Evolutionary conservation across 2,797 vertebrate species (phyloP).

Genomic region (Phrynocephalus guinanensis): DNA sequence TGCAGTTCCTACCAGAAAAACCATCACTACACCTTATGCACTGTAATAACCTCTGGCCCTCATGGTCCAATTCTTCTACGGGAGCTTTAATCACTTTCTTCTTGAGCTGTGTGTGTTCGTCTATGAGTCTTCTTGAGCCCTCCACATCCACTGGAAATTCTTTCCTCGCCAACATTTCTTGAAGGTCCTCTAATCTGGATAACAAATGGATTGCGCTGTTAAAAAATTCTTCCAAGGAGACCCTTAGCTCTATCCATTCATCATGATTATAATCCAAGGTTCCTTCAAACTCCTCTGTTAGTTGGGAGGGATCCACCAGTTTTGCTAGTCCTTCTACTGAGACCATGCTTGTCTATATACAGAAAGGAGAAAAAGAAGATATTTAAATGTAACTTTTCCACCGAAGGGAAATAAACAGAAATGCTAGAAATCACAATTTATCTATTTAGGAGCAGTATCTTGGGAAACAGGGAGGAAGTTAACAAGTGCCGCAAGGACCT

Average conservation of each 20-base stretch:
- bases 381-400: slow-evolving; percentile 37
- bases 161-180: slow-evolving; percentile 94
- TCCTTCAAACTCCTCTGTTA: slow-evolving; percentile 97
- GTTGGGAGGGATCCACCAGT: slow-evolving; percentile 96
- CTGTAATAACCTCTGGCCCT: slow-evolving; percentile 94
- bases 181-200: slow-evolving; percentile 93
- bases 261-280: slow-evolving; percentile 99
- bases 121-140: slow-evolving; percentile 92
- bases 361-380: slow-evolving; percentile 25
- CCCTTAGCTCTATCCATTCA: slow-evolving; percentile 95
- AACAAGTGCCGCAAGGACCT: not conserved
- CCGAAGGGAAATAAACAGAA: slow-evolving; percentile 22
- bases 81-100: slow-evolving; percentile 97
- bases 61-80: slow-evolving; percentile 94
- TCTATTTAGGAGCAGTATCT: not conserved
- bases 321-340: slow-evolving; percentile 97
- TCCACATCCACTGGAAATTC: slow-evolving; percentile 98
- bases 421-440: slow-evolving; percentile 17
- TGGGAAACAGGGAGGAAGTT: not conserved
- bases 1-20: slow-evolving; percentile 95
- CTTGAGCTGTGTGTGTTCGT: slow-evolving; percentile 96
- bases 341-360: slow-evolving; percentile 93
- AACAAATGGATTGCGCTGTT: slow-evolving; percentile 93
- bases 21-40: slow-evolving; percentile 95
- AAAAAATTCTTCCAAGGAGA: slow-evolving; percentile 96